Conservation (phyloP, 2,113 vertebrate genomes). For the Lepisosteus oculatus region DNA sequence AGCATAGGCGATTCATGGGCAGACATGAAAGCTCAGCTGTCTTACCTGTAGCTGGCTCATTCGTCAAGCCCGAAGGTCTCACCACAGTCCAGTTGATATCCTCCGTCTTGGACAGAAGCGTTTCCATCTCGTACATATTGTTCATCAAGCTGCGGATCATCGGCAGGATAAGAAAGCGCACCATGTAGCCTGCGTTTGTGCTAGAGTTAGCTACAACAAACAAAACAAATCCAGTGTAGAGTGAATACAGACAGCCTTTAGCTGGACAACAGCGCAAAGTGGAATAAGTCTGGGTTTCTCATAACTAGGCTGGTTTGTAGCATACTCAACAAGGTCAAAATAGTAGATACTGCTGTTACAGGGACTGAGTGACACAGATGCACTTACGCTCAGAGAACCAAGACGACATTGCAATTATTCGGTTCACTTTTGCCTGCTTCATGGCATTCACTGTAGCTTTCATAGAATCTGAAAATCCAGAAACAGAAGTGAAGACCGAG, state of each 20-base stretch:
- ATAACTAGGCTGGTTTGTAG: too few species aligned
- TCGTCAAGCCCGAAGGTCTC: slow-evolving; percentile 66
- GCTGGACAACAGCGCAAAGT: too few species aligned
- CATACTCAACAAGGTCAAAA: too few species aligned
- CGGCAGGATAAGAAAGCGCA: slow-evolving; percentile 69
- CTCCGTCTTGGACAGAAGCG: slow-evolving; percentile 47
- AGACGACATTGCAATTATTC: slow-evolving; percentile 69
- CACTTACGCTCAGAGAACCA: slow-evolving; percentile 75
- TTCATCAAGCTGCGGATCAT: slow-evolving; percentile 66
- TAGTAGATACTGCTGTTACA: too few species aligned
- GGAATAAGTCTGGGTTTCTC: too few species aligned
- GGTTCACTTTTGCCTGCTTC: slow-evolving; percentile 56
- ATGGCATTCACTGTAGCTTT: slow-evolving; percentile 52
- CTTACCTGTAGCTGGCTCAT: slow-evolving; percentile 63
- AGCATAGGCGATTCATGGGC: neutral
- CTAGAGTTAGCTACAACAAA: slow-evolving; percentile 57
- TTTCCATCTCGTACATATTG: slow-evolving; percentile 76
- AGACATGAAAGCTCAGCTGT: neutral
- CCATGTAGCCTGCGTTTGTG: slow-evolving; percentile 45
- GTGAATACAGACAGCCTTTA: neutral
- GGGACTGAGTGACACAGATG: neutral
- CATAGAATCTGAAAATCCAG: slow-evolving; percentile 67
- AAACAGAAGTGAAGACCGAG: slow-evolving; percentile 55
- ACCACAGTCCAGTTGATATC: slow-evolving; percentile 73
- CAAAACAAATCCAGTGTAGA: neutral